Evolutionary conservation across 2,888 invertebrate genomes (phyloP).

Genomic region (Zelleria hepariella): DNA sequence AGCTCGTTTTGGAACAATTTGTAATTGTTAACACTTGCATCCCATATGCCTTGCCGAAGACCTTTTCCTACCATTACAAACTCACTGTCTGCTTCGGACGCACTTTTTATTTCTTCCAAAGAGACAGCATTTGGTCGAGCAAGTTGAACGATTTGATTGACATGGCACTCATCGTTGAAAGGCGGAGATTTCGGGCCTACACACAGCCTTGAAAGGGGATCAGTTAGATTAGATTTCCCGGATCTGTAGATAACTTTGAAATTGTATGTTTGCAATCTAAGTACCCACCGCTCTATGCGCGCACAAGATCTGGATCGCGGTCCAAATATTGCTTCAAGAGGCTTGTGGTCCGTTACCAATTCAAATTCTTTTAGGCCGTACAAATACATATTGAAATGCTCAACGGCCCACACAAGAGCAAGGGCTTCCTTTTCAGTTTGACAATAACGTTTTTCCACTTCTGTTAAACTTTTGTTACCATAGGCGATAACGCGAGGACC

Average conservation of each 20-base stretch:
- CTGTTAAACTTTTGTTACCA: slow-evolving; percentile 19
- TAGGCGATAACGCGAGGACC: slow-evolving; percentile 18
- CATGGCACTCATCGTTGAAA: slow-evolving; percentile 7
- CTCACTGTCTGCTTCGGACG: background rate
- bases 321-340: no score
- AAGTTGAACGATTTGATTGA: slow-evolving; percentile 5
- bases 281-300: background rate
- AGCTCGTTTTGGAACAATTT: slow-evolving; percentile 9
- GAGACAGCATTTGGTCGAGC: background rate
- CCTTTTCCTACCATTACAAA: background rate
- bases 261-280: slow-evolving; percentile 1
- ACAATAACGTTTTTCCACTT: slow-evolving; percentile 8
- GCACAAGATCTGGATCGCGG: background rate
- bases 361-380: background rate
- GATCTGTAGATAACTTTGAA: slow-evolving; percentile 14
- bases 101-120: background rate
- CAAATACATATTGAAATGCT: slow-evolving; percentile 9
- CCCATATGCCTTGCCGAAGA: background rate
- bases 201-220: slow-evolving; percentile 9
- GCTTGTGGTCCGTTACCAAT: background rate
- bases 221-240: slow-evolving; percentile 14
- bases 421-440: slow-evolving; percentile 1
- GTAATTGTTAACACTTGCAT: slow-evolving; percentile 1
- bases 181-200: background rate
- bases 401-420: no score